A percentile compares a stretch with the other conserved stretches of the same genome.
phyloP scores from a whole-genome alignment of 2,797 vertebrate species.

The Melanogrammus aeglefinus region DNA sequence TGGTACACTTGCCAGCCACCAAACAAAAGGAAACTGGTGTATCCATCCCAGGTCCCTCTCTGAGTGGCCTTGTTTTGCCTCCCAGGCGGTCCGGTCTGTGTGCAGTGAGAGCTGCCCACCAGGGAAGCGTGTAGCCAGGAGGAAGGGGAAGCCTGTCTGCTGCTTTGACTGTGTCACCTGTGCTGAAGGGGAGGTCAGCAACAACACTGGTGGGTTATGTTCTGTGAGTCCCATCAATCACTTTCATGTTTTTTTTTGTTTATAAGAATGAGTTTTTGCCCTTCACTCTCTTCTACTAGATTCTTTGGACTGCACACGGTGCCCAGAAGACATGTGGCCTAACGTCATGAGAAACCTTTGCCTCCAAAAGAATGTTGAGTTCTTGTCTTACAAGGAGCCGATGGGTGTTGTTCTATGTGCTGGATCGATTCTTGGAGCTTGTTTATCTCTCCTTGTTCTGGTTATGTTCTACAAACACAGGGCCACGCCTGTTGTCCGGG shows the following conservation, averaged over 20 bases:
- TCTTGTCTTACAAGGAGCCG: constrained; percentile 63
- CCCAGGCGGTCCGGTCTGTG: constrained; percentile 62
- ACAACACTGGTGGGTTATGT: constrained; percentile 57
- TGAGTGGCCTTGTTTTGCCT: constrained; percentile 44
- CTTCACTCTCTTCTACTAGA: constrained; percentile 42
- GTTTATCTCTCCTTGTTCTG: constrained; percentile 48
- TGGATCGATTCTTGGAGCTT: constrained; percentile 58
- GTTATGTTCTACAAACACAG: constrained; percentile 56
- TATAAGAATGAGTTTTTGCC: not conserved
- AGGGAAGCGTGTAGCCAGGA: constrained; percentile 63
- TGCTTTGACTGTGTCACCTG: constrained; percentile 75
- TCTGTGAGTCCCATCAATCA: not conserved
- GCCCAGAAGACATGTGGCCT: constrained; percentile 64
- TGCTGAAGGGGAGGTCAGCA: constrained; percentile 68
- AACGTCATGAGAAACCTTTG: constrained; percentile 58
- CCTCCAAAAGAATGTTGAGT: constrained; percentile 61
- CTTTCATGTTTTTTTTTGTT: not conserved
- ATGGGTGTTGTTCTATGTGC: constrained; percentile 64
- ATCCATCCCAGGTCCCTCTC: not conserved
- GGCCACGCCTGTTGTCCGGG: constrained; percentile 68
- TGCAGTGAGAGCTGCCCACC: constrained; percentile 69
- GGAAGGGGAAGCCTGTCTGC: constrained; percentile 68
- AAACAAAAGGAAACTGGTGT: not conserved
- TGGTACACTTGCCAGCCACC: no score
- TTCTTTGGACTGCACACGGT: constrained; percentile 64